Conservation (phyloP, 2,888 invertebrate genomes). For the Selenia dentaria region DNA sequence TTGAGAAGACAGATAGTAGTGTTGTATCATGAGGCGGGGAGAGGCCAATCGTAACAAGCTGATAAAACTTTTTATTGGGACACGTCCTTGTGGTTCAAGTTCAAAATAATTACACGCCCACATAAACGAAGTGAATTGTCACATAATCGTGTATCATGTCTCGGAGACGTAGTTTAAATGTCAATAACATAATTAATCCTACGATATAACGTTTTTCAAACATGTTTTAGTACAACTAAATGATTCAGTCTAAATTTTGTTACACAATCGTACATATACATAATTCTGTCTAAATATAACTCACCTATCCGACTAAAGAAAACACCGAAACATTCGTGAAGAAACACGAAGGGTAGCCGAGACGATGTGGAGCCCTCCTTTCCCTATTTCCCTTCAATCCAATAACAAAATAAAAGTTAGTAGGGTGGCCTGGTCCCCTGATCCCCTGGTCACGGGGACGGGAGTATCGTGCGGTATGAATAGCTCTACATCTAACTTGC, state of each 20-base stretch:
- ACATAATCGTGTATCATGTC: background rate
- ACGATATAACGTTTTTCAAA: too few species aligned
- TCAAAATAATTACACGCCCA: constrained; percentile 2
- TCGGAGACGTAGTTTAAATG: too few species aligned
- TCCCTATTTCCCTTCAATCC: constrained; percentile 59
- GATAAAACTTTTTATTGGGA: constrained; percentile 11
- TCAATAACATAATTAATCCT: too few species aligned
- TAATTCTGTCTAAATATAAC: constrained; percentile 9
- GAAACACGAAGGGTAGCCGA: constrained; percentile 29
- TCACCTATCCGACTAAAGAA: constrained; percentile 23
- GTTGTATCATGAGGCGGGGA: constrained; percentile 1
- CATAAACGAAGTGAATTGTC: constrained; percentile 1
- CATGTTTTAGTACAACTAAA: too few species aligned
- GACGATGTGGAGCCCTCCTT: constrained; percentile 43
- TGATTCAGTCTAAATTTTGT: too few species aligned
- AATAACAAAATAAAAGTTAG: constrained; percentile 77
- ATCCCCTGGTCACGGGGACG: constrained; percentile 53
- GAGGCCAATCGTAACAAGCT: constrained; percentile 1
- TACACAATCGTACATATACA: too few species aligned
- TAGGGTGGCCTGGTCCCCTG: constrained; percentile 66
- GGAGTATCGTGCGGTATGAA: constrained; percentile 44
- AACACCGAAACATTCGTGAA: constrained; percentile 23
- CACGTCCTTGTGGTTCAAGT: constrained; percentile 8
- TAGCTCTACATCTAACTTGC: constrained; percentile 31
- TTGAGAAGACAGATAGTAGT: constrained; percentile 5